Evolutionary conservation across 2,113 vertebrate species (phyloP), one percentile per base, ranked within the genome.

Genomic region (Shinisaurus crocodilurus): DNA sequence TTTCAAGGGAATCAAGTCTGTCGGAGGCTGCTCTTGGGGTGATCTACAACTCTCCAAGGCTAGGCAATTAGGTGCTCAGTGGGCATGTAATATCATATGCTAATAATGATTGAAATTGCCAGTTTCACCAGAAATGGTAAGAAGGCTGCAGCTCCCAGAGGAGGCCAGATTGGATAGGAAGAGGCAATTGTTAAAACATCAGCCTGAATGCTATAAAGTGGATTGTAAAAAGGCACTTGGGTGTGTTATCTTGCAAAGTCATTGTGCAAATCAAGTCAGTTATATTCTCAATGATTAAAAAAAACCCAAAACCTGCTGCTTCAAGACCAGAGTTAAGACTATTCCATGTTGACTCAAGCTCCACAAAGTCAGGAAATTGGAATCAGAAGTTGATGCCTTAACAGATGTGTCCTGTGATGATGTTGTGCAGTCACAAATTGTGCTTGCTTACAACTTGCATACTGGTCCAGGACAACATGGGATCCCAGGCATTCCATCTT

Each of bases 21-120:
- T 70, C 65, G 54, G 16, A 70, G 20, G 65, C 67, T 60, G 45
- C 76, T 60, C n/a, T n/a, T 86, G 48, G 75, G 84, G 89, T 90
- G 77, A 86, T 57, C 6, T 67, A 81, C 27, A 6, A 37, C 67
- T 72, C 83, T 79, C 89, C 29, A 43, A 12, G 45, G 83, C 75
- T 27, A 32, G 65, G 29, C 67, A 86, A 86, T 90, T 90, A 86
- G 65, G 48, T 63, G 84, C 76, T 86, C 60, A 63, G 84, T 81
- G 76, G 81, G 89, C 76, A 72, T 86, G 75, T 60, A 81, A 90
- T 79, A 72, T 43, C 50, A 60, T 80, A 70, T 60, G 37, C 76
- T 86, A 67, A 80, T 81, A 86, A 86, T 43, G 76, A 86, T 81
- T 86, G 48, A 90, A 81, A 43, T 40, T 60, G 50, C 76, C 89